These are phyloP conservation scores for Tragopan temminckii DNA, from an alignment of 2,797 vertebrate genomes.

Conservation along the genomic window DNA sequence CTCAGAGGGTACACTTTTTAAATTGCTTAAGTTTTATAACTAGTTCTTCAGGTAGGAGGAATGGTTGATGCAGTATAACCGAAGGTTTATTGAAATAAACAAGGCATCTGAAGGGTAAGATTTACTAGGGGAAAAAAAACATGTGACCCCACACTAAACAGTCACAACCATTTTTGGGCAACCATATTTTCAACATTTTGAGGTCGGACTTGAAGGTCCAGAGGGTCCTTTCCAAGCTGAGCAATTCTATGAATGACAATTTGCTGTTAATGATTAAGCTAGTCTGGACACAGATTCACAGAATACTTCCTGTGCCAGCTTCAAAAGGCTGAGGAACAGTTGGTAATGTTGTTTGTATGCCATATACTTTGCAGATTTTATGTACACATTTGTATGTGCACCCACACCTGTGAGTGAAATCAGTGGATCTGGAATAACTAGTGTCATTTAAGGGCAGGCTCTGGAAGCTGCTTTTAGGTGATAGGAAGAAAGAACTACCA, in stretches of 20 bases:
- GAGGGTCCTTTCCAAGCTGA: no score
- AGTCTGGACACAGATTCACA: rapidly evolving
- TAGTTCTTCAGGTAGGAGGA: neutral
- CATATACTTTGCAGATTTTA: neutral
- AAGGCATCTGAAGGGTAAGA: neutral
- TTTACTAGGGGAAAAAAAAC: neutral
- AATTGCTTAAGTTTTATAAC: slow-evolving; percentile 53
- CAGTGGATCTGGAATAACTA: neutral
- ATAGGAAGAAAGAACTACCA: neutral
- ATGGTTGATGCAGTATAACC: neutral
- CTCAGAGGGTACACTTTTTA: slow-evolving; percentile 25
- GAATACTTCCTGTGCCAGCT: neutral
- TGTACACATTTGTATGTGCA: neutral
- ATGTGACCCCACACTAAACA: neutral
- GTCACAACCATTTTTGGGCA: neutral
- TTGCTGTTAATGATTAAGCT: neutral
- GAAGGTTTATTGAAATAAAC: neutral
- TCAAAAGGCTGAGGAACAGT: neutral
- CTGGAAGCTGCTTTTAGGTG: neutral
- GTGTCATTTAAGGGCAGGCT: neutral
- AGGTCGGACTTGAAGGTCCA: no score
- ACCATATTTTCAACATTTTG: no score
- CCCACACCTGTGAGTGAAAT: neutral
- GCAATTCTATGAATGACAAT: neutral
- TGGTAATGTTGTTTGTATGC: neutral